These are phyloP conservation scores for Eudemis profundana DNA, from an alignment of 2,888 invertebrate genomes.

Conservation along the genomic window DNA sequence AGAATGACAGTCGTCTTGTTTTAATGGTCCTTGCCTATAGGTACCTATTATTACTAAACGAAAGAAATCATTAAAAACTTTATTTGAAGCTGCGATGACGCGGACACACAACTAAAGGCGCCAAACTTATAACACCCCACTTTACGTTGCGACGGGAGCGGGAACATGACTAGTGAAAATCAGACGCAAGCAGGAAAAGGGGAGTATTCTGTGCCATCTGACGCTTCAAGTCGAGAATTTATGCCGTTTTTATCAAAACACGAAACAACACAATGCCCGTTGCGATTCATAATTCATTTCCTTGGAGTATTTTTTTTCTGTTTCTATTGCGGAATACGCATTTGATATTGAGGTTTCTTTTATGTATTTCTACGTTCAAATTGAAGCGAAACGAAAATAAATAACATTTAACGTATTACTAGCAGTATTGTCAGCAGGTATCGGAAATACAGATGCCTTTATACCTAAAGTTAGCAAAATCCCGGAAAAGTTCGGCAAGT, in stretches of 20 bases:
- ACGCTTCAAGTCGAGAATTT: slow-evolving; percentile 47
- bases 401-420: neutral
- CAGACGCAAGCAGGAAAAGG: slow-evolving; percentile 32
- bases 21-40: too few relatives aligned
- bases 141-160: neutral
- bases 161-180: slow-evolving; percentile 11
- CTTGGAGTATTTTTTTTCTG: slow-evolving; percentile 45
- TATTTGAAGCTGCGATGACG: too few relatives aligned
- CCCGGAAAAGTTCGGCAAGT: too few relatives aligned
- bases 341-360: slow-evolving; percentile 9
- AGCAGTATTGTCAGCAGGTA: neutral
- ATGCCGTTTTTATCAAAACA: slow-evolving; percentile 55
- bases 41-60: too few relatives aligned
- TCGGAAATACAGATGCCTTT: too few relatives aligned
- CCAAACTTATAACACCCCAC: neutral
- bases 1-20: too few relatives aligned
- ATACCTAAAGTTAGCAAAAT: too few relatives aligned
- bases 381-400: neutral
- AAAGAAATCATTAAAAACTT: too few relatives aligned
- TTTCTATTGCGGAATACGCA: slow-evolving; percentile 47
- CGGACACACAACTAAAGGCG: too few relatives aligned
- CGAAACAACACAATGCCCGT: slow-evolving; percentile 45
- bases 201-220: slow-evolving; percentile 33
- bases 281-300: slow-evolving; percentile 55
- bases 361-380: neutral